Evolutionary conservation across 2,888 invertebrate genomes (phyloP).

Genomic region (Ochropleura leucogaster): DNA sequence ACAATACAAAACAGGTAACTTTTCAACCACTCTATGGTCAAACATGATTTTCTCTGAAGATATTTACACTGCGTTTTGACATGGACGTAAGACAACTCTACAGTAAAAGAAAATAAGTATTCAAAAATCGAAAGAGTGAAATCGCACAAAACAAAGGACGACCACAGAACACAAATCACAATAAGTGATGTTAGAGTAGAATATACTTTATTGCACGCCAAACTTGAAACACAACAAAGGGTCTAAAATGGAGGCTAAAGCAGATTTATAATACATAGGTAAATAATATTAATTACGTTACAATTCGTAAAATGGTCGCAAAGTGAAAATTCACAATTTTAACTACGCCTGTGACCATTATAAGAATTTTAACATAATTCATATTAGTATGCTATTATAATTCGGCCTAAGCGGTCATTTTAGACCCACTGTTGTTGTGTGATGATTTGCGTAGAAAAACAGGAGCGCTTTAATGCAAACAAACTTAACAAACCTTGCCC

Average conservation of each 20-base stretch:
- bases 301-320: too few relatives aligned
- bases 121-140: background rate
- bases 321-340: too few relatives aligned
- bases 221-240: too few relatives aligned
- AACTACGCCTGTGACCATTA: too few relatives aligned
- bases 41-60: background rate
- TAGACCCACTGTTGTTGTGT: background rate
- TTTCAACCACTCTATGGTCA: background rate
- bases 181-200: background rate
- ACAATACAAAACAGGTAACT: background rate
- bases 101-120: background rate
- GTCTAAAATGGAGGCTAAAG: too few relatives aligned
- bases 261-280: too few relatives aligned
- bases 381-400: too few relatives aligned
- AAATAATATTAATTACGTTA: too few relatives aligned
- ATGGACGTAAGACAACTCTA: background rate
- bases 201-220: too few relatives aligned
- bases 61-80: background rate
- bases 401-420: too few relatives aligned
- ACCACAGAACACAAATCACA: constrained; percentile 14
- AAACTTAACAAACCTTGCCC: background rate
- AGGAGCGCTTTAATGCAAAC: background rate
- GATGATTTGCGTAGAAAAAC: background rate
- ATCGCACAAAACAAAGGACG: constrained; percentile 5
- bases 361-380: too few relatives aligned